Base-by-base conservation (phyloP, 2,113 vertebrate species). In the Paradoxurus hermaphroditus region DNA sequence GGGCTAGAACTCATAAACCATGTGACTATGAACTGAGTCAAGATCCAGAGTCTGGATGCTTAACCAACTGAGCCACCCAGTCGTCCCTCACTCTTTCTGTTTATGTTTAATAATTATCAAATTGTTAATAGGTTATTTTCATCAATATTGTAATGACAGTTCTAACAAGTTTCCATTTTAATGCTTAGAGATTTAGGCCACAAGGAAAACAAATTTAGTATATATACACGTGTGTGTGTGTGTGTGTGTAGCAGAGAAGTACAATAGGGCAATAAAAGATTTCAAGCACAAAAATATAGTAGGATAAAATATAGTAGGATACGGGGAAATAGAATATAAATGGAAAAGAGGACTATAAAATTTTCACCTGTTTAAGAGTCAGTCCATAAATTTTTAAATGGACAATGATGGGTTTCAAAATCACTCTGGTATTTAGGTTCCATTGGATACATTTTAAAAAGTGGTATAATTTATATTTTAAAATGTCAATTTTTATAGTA, bases 351-450 rank as follows among this genome's bases (percentile, higher is more conserved):
- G 93, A 49, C 13, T 51, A 4, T 68, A 72, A 39, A 85, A 78
- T 82, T 85, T 70, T 44, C 29, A 44, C 18, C 39, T 91, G 25
- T 77, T 93, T 46, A 59, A 92, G 41, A 89, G 21, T 62, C 34
- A 87, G 73, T 67, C 49, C 8, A 70, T 85, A 41, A 95, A 46
- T 44, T 70, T 96, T 96, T 94, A 96, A 93, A 46, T 70, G 21
- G 25, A 49, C 31, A 82, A 1, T 53, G 56, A 73, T 53, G 13
- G 25, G 8, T 97, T 85, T 94, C 23, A 82, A n/a, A 88, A 18
- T 88, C 25, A 73, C 46, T 86, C 15, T 41, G 63, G 41, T 94
- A 84, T 53, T 78, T 94, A 56, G 49, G 12, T 85, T 94, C 10
- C 31, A 78, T 53, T 59, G 19, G 39, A 11, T 86, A 46, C 1